Evolutionary conservation across 2,113 vertebrate genomes (phyloP).

Genomic region (Ochotona curzoniae): DNA sequence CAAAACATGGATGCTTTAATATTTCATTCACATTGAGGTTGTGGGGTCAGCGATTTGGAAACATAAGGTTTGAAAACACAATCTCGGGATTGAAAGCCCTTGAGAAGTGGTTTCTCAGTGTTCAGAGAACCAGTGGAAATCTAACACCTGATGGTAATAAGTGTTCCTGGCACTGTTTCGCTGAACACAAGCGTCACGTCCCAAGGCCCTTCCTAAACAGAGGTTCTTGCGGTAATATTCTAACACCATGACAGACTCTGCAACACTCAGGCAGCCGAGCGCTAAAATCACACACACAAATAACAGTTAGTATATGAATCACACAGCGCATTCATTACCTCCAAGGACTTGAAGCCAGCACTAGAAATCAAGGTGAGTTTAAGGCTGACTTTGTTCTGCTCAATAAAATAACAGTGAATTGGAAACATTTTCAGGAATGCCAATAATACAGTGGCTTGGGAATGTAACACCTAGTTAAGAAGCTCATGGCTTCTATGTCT

Average conservation of each 20-base stretch:
- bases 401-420: not conserved
- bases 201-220: slow-evolving; percentile 29
- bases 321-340: slow-evolving; percentile 39
- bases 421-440: not conserved
- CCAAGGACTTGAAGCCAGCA: slow-evolving; percentile 36
- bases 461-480: not conserved
- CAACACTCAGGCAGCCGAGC: not conserved
- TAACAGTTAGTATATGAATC: slow-evolving; percentile 55
- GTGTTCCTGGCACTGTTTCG: not conserved
- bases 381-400: not conserved
- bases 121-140: not conserved
- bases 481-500: not conserved
- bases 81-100: not conserved
- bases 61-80: not conserved
- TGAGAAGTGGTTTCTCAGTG: slow-evolving; percentile 48
- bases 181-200: slow-evolving; percentile 30
- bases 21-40: not conserved
- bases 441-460: not conserved
- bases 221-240: not conserved
- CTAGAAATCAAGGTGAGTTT: slow-evolving; percentile 39
- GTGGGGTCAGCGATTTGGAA: not conserved
- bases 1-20: not conserved
- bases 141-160: not conserved
- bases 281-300: not conserved
- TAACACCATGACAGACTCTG: not conserved